Percentiles rank a stretch among this genome's conserved stretches.
Evolutionary conservation across 2,888 invertebrate genomes (phyloP).

Genomic region (Mesorhabditis sp.): DNA sequence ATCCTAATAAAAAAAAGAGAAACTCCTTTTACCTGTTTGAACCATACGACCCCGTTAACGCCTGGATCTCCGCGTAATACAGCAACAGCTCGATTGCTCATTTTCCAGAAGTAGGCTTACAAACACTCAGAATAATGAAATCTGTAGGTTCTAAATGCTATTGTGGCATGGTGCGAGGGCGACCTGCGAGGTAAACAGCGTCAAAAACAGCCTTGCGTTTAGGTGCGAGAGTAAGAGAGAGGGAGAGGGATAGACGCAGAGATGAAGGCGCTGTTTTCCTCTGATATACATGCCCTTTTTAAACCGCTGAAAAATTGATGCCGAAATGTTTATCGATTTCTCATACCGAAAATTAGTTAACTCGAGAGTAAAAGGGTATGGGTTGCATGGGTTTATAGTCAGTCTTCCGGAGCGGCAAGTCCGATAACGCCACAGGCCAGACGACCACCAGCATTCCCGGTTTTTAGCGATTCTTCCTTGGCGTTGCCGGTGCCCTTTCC

Average conservation of each 20-base stretch:
- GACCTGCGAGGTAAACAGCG: no score
- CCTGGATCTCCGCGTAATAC: constrained; percentile 34
- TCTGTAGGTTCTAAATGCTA: no score
- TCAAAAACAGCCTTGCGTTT: no score
- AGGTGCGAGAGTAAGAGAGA: no score
- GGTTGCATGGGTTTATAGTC: constrained; percentile 11
- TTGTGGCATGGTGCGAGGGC: no score
- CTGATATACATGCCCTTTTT: no score
- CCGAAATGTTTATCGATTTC: no score
- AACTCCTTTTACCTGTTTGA: constrained; percentile 35
- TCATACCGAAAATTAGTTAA: background rate
- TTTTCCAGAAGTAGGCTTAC: background rate
- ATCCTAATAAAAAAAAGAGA: background rate
- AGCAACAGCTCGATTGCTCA: constrained; percentile 43
- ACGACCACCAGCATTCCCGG: constrained; percentile 59
- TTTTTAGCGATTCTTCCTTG: constrained; percentile 55
- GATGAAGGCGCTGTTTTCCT: no score
- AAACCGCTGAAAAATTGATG: no score
- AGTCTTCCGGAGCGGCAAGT: constrained; percentile 18
- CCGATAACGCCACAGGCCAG: constrained; percentile 58
- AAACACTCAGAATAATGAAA: no score
- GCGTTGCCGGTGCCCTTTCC: constrained; percentile 46
- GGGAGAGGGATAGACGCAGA: no score
- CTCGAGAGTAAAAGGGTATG: background rate
- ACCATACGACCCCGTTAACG: constrained; percentile 41